phyloP scores from a whole-genome alignment of 2,113 vertebrate species.

The Atlantisia rogersi region DNA sequence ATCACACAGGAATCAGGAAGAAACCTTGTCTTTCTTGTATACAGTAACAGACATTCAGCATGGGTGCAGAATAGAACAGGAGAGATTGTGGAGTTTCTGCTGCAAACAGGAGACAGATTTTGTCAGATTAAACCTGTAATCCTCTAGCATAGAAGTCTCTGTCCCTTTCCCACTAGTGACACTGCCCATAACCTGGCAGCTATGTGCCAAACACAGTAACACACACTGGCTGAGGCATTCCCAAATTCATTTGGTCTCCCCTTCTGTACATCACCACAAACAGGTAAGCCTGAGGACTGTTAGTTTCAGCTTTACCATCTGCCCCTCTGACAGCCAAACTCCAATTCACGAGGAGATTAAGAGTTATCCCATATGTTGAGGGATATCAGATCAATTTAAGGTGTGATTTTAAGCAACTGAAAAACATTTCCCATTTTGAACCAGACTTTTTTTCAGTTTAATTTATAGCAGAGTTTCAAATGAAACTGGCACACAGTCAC shows the following conservation, averaged over 20 bases:
- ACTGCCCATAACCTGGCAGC: neutral
- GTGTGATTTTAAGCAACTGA: neutral
- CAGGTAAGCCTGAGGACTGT: neutral
- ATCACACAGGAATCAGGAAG: neutral
- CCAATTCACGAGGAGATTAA: neutral
- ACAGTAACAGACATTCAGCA: neutral
- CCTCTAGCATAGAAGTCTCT: neutral
- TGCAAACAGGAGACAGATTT: neutral
- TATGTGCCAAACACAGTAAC: neutral
- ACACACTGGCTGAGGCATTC: too few relatives aligned
- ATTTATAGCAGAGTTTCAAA: neutral
- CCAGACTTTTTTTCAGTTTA: neutral
- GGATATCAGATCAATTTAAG: neutral
- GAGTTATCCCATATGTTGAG: neutral
- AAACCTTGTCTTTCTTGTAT: neutral
- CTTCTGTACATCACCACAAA: neutral
- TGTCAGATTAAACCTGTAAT: neutral
- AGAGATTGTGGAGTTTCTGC: neutral
- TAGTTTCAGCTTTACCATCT: neutral
- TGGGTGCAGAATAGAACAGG: neutral
- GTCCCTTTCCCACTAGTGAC: neutral
- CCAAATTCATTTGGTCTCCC: neutral
- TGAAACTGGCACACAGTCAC: neutral
- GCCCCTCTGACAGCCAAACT: neutral
- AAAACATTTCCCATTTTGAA: neutral